phyloP scores from a whole-genome alignment of 2,797 vertebrate genomes.

The Myotis myotis region DNA sequence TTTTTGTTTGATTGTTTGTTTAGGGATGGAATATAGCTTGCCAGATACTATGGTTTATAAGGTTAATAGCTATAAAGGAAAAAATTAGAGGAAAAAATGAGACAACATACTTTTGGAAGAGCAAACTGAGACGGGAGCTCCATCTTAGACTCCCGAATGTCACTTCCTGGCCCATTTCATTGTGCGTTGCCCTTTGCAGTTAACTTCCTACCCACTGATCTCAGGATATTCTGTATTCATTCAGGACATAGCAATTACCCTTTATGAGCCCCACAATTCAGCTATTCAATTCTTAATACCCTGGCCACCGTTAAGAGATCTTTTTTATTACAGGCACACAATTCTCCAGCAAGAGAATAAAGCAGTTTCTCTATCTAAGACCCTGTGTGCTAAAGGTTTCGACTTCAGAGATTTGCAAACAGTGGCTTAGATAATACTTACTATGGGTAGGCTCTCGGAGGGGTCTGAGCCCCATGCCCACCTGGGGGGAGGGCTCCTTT shows the following conservation, averaged over 20 bases:
- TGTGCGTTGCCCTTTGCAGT: neutral
- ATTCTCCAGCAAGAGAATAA: slow-evolving; percentile 47
- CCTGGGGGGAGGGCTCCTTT: neutral
- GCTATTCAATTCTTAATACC: slow-evolving; percentile 41
- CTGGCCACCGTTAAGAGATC: slow-evolving; percentile 8
- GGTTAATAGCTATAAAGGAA: neutral
- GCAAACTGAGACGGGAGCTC: neutral
- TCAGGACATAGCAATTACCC: slow-evolving; percentile 36
- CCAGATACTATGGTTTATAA: neutral
- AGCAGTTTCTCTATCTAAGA: slow-evolving; percentile 14
- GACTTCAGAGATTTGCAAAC: slow-evolving; percentile 54
- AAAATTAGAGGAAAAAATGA: neutral
- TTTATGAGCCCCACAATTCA: slow-evolving; percentile 14
- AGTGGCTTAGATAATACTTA: neutral
- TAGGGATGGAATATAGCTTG: neutral
- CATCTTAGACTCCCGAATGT: neutral
- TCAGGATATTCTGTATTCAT: neutral
- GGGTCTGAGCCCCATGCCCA: neutral
- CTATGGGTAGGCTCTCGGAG: neutral
- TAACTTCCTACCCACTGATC: slow-evolving; percentile 8
- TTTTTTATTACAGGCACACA: slow-evolving; percentile 41
- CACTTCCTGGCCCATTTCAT: neutral
- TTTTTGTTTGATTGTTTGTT: neutral
- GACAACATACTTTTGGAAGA: neutral
- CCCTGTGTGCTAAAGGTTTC: slow-evolving; percentile 41